A percentile compares a stretch with the other conserved stretches of the same genome.
These are phyloP conservation scores for Enteromius radiatus DNA, from an alignment of 2,797 vertebrate genomes.

Conservation along the genomic window DNA sequence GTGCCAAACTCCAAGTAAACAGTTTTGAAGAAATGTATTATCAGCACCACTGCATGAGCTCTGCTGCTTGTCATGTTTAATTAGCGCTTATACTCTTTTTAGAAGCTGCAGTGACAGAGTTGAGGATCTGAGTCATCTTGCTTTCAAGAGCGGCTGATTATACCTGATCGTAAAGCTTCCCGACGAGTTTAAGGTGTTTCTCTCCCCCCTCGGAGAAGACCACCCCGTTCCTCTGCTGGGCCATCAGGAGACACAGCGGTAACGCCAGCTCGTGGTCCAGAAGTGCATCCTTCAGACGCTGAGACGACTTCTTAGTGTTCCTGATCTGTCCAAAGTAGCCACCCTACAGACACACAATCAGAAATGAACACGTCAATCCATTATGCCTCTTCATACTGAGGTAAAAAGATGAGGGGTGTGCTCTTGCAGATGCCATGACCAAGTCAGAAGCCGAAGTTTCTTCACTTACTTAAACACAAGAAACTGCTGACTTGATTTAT, in stretches of 20 bases:
- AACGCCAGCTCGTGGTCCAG: slow-evolving; percentile 95
- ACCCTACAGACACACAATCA: slow-evolving; percentile 77
- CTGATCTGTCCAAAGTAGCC: slow-evolving; percentile 98
- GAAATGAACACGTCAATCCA: not conserved
- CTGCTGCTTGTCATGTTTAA: not conserved
- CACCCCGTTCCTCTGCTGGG: slow-evolving; percentile 96
- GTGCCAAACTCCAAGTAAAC: not conserved
- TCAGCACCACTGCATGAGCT: not conserved
- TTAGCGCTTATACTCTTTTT: not conserved
- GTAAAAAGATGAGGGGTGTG: not conserved
- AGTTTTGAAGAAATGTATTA: not conserved
- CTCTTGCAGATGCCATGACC: not conserved
- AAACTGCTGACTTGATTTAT: not conserved
- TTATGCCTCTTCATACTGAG: not conserved
- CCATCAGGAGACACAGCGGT: slow-evolving; percentile 96
- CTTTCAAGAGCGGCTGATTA: not conserved
- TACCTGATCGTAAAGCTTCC: slow-evolving; percentile 98
- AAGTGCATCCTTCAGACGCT: slow-evolving; percentile 93
- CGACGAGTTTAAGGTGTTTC: slow-evolving; percentile 97
- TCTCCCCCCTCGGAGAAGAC: slow-evolving; percentile 97
- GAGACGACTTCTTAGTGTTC: slow-evolving; percentile 99
- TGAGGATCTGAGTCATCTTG: not conserved
- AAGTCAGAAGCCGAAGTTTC: not conserved
- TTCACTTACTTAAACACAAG: not conserved
- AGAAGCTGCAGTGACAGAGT: not conserved